Evolutionary conservation across 2,888 invertebrate species (phyloP).

Genomic region (Disparrhopalites patrizii): DNA sequence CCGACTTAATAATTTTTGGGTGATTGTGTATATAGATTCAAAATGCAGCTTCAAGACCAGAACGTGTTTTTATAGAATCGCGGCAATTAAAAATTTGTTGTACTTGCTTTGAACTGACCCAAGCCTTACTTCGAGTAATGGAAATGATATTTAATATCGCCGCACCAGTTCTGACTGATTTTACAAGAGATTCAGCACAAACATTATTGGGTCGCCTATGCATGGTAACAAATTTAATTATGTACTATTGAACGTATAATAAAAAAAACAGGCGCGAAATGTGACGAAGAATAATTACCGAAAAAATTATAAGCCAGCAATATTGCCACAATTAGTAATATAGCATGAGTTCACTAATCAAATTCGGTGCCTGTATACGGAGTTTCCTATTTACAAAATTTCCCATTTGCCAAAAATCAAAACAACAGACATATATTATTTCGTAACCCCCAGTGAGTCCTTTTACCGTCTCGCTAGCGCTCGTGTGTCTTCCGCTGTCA

Average conservation of each 20-base stretch:
- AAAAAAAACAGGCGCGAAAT: too few relatives aligned
- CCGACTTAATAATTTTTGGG: slow-evolving; percentile 1
- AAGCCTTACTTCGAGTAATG: slow-evolving; percentile 70
- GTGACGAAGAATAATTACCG: neutral
- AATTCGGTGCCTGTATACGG: too few relatives aligned
- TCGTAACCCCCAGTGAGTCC: too few relatives aligned
- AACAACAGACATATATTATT: too few relatives aligned
- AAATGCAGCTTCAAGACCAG: slow-evolving; percentile 59
- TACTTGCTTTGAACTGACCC: slow-evolving; percentile 76
- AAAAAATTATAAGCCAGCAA: slow-evolving; percentile 12
- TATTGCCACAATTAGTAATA: too few relatives aligned
- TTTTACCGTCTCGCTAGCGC: too few relatives aligned
- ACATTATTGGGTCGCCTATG: slow-evolving; percentile 66
- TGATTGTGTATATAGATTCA: slow-evolving; percentile 56
- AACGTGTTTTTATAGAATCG: slow-evolving; percentile 63
- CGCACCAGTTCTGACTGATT: slow-evolving; percentile 63
- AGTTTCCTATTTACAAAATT: too few relatives aligned
- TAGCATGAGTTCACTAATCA: too few relatives aligned
- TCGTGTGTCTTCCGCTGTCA: too few relatives aligned
- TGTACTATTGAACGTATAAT: too few relatives aligned
- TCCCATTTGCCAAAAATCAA: too few relatives aligned
- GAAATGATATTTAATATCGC: slow-evolving; percentile 71
- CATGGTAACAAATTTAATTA: slow-evolving; percentile 54
- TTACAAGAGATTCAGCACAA: slow-evolving; percentile 64
- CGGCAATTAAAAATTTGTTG: slow-evolving; percentile 76